phyloP scores from a whole-genome alignment of 2,888 invertebrate species.

The Caenorhabditis sp. region DNA sequence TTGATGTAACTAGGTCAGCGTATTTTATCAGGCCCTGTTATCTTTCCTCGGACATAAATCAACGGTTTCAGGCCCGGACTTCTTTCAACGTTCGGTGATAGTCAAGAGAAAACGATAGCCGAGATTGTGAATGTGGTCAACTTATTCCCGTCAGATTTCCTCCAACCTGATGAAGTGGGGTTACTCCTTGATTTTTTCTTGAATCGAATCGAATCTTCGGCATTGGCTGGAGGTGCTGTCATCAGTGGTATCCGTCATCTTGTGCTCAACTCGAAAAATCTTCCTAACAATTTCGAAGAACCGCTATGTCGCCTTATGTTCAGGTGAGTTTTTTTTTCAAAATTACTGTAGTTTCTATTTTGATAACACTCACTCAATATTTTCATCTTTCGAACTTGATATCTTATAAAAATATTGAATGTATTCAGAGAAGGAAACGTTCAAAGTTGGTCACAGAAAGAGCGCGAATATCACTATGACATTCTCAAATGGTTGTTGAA shows the following conservation, averaged over 20 bases:
- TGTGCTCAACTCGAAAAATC: constrained; percentile 30
- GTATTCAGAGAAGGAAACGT: constrained; percentile 40
- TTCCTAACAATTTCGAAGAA: constrained; percentile 33
- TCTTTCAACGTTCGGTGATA: constrained; percentile 16
- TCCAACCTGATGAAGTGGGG: constrained; percentile 36
- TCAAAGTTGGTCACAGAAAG: constrained; percentile 48
- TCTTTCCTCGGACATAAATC: too few species aligned
- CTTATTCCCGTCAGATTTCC: constrained; percentile 28
- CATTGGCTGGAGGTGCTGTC: constrained; percentile 44
- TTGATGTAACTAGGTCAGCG: too few species aligned
- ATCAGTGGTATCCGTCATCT: constrained; percentile 54
- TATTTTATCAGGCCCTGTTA: too few species aligned
- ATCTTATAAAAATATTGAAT: background rate
- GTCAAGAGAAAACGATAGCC: constrained; percentile 18
- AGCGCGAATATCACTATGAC: constrained; percentile 42
- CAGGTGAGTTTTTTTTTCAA: constrained; percentile 12
- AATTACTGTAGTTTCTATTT: too few species aligned
- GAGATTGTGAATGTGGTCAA: constrained; percentile 37
- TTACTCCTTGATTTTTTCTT: constrained; percentile 54
- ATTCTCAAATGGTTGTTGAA: constrained; percentile 43
- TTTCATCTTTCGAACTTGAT: too few species aligned
- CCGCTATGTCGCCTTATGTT: constrained; percentile 38
- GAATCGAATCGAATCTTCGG: constrained; percentile 54
- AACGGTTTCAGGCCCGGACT: constrained; percentile 22
- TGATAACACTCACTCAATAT: too few species aligned